A percentile compares a stretch with the other conserved stretches of the same genome.
These are phyloP conservation scores for Cinara cedri DNA, from an alignment of 2,888 invertebrate genomes.

Conservation along the genomic window DNA sequence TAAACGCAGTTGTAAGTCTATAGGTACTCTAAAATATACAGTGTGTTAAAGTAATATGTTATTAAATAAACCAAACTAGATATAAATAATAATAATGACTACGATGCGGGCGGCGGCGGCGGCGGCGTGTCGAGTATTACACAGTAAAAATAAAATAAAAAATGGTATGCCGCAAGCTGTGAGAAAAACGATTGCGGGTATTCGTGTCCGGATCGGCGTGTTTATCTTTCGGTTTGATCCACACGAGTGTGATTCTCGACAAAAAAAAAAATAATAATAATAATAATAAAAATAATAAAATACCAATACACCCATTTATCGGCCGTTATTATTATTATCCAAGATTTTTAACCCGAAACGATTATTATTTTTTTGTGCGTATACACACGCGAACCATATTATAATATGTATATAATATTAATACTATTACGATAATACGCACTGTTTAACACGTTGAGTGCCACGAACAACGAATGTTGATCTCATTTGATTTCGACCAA, in stretches of 20 bases:
- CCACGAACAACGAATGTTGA: too few species aligned
- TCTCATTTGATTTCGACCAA: too few species aligned
- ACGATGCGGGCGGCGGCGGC: conserved; percentile 12
- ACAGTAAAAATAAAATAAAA: neutral
- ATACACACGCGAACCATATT: too few species aligned
- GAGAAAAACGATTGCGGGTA: conserved; percentile 46
- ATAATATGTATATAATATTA: neutral
- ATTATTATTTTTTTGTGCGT: neutral
- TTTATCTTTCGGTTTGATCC: conserved; percentile 50
- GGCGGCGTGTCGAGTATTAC: conserved; percentile 4
- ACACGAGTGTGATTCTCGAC: conserved; percentile 39
- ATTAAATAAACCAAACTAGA: conserved; percentile 47
- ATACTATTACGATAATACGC: neutral
- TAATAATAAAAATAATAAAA: conserved; percentile 17
- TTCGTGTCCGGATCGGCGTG: conserved; percentile 41
- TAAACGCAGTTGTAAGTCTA: neutral
- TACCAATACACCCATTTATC: conserved; percentile 26
- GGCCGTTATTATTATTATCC: neutral
- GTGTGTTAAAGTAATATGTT: conserved; percentile 42
- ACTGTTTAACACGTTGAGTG: neutral
- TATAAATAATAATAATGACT: neutral
- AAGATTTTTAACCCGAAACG: conserved; percentile 1
- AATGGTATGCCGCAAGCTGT: conserved; percentile 38
- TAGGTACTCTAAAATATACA: neutral
- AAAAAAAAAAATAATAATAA: conserved; percentile 12